phyloP scores from a whole-genome alignment of 37 sponge, comb jelly and placozoan genomes.

The Petrosia ficiformis region DNA sequence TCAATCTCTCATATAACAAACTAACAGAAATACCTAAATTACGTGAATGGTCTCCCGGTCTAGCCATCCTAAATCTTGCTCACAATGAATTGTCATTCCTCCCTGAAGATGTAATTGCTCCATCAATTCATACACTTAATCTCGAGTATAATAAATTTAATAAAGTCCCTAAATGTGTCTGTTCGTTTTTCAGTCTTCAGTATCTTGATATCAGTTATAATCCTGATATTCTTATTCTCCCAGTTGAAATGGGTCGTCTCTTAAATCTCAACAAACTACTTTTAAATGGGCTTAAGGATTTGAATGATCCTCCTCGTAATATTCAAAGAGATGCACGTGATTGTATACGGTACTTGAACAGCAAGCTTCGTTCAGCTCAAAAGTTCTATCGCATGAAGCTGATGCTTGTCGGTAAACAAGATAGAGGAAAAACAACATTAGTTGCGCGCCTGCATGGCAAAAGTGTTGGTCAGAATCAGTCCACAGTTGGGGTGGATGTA shows the following conservation, averaged over 20 bases:
- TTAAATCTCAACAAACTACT: slow-evolving; percentile 45
- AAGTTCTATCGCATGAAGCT: slow-evolving; percentile 93
- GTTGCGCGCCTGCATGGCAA: slow-evolving; percentile 83
- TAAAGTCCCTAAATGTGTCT: slow-evolving; percentile 69
- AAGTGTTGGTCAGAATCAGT: slow-evolving; percentile 68
- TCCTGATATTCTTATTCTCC: slow-evolving; percentile 64
- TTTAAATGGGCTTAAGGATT: slow-evolving; percentile 64
- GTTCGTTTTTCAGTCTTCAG: slow-evolving; percentile 66
- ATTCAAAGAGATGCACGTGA: slow-evolving; percentile 45
- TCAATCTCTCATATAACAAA: slow-evolving; percentile 77
- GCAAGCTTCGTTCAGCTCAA: slow-evolving; percentile 70
- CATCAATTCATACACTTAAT: slow-evolving; percentile 65
- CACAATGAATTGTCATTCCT: slow-evolving; percentile 68
- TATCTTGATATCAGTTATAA: slow-evolving; percentile 65
- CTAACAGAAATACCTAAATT: slow-evolving; percentile 73
- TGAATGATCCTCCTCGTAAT: slow-evolving; percentile 77
- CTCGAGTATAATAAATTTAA: slow-evolving; percentile 72
- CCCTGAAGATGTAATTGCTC: slow-evolving; percentile 54
- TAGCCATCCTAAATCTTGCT: slow-evolving; percentile 70
- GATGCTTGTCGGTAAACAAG: slow-evolving; percentile 85
- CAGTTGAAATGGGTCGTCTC: slow-evolving; percentile 81
- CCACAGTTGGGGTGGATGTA: slow-evolving; percentile 96
- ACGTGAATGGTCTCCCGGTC: slow-evolving; percentile 68
- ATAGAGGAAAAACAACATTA: slow-evolving; percentile 89
- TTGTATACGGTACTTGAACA: slow-evolving; percentile 78